phyloP scores from a whole-genome alignment of 1,140 invertebrate species.

The Leguminivora glycinivorella region DNA sequence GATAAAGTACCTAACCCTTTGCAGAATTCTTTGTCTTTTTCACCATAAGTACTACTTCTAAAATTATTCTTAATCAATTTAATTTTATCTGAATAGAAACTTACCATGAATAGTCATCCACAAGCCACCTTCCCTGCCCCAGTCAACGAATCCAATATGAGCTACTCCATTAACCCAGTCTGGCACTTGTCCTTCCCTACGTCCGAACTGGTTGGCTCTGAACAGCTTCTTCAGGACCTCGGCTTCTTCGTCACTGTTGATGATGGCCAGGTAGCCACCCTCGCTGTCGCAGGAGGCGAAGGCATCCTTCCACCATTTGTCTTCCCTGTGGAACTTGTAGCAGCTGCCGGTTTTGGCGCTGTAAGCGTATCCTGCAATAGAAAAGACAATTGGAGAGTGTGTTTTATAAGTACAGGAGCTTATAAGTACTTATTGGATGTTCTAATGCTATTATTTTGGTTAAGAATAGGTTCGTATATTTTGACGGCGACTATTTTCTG shows the following conservation, averaged over 20 bases:
- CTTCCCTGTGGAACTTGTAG: slow-evolving; percentile 8
- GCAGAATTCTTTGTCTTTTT: too few species aligned
- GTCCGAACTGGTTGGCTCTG: neutral
- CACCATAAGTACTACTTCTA: too few species aligned
- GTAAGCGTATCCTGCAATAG: neutral
- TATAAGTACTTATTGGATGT: too few species aligned
- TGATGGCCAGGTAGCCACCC: slow-evolving; percentile 13
- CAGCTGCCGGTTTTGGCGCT: slow-evolving; percentile 9
- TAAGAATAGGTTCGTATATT: too few species aligned
- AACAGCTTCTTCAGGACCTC: neutral
- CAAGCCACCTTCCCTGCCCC: slow-evolving; percentile 1
- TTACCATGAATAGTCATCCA: slow-evolving; percentile 21
- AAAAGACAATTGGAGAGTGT: too few species aligned
- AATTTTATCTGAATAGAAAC: neutral
- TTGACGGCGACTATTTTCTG: too few species aligned
- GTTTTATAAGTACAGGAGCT: too few species aligned
- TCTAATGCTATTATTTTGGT: too few species aligned
- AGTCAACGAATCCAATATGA: slow-evolving; percentile 1
- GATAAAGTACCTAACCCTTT: too few species aligned
- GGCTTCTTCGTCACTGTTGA: slow-evolving; percentile 6
- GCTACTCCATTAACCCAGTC: neutral
- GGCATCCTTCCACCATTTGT: neutral
- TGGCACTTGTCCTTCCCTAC: neutral
- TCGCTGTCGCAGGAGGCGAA: neutral
- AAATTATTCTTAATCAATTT: too few species aligned